These are phyloP conservation scores for Spinus pinus DNA, from an alignment of 2,797 vertebrate genomes.

Conservation along the genomic window DNA sequence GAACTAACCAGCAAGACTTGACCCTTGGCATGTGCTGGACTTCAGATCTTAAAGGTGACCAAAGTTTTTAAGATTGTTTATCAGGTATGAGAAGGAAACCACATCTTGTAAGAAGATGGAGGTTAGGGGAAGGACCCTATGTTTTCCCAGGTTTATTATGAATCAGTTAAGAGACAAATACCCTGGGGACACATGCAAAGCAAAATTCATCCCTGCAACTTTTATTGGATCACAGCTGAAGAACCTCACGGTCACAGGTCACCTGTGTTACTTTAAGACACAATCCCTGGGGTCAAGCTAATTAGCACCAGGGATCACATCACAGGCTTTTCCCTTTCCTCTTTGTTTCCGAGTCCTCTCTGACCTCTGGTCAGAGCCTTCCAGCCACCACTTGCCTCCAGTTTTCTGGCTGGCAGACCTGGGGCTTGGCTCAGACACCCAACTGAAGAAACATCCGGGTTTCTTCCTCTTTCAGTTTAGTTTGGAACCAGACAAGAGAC, in stretches of 20 bases:
- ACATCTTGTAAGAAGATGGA: background rate
- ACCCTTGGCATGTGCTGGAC: background rate
- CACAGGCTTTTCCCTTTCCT: background rate
- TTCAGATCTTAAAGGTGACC: background rate
- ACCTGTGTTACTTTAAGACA: conserved; percentile 41
- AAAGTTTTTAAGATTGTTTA: background rate
- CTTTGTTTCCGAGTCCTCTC: background rate
- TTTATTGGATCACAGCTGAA: conserved; percentile 39
- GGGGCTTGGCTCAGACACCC: background rate
- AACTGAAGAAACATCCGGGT: background rate
- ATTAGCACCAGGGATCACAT: conserved; percentile 46
- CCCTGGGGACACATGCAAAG: conserved; percentile 9
- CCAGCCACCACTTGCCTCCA: background rate
- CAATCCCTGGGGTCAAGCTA: conserved; percentile 43
- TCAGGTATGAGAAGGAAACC: background rate
- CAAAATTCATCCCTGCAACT: background rate
- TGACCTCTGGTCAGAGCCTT: background rate
- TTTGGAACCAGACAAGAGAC: background rate
- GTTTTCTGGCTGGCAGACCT: background rate
- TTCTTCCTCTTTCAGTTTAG: background rate
- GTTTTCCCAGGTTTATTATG: conserved; percentile 2
- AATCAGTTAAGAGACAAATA: conserved; percentile 8
- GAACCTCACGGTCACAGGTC: conserved; percentile 10
- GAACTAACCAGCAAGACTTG: background rate
- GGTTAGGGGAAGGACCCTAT: background rate